phyloP scores from a whole-genome alignment of 2,797 vertebrate genomes.

The Nyctalus aviator region DNA sequence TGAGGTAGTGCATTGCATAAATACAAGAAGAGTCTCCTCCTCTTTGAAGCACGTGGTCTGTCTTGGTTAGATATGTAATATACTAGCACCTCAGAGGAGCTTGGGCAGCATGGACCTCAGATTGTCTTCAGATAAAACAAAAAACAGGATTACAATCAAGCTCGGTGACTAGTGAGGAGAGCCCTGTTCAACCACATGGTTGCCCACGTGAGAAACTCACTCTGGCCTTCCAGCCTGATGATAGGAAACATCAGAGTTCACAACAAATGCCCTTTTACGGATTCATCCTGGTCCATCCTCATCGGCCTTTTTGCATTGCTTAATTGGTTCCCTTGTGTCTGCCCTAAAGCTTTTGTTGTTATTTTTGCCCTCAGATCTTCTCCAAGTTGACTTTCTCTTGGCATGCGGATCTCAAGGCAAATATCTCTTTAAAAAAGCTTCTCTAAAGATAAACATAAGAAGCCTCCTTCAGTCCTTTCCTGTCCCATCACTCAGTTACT shows the following conservation, averaged over 20 bases:
- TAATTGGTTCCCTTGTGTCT: background rate
- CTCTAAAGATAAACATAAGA: background rate
- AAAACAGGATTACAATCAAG: background rate
- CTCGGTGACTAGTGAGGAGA: no score
- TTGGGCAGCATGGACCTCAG: background rate
- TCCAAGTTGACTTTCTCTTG: background rate
- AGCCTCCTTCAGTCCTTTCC: no score
- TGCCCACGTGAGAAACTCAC: background rate
- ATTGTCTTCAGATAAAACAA: background rate
- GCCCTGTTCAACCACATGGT: background rate
- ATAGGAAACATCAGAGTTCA: background rate
- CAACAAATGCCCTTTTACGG: accelerated
- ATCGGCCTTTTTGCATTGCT: background rate
- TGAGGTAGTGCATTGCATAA: background rate
- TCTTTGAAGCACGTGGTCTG: background rate
- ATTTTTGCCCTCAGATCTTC: background rate
- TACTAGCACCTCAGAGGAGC: background rate
- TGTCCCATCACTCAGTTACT: accelerated
- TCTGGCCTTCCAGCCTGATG: background rate
- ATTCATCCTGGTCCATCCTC: background rate
- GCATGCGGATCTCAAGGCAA: background rate
- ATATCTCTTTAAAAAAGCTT: background rate
- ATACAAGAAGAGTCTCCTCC: background rate
- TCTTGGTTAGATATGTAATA: background rate
- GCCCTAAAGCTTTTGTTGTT: background rate